Evolutionary conservation across 92 coral and sea anemone species (phyloP), one percentile per base, ranked within the genome.

Genomic region (Siderastrea radians): DNA sequence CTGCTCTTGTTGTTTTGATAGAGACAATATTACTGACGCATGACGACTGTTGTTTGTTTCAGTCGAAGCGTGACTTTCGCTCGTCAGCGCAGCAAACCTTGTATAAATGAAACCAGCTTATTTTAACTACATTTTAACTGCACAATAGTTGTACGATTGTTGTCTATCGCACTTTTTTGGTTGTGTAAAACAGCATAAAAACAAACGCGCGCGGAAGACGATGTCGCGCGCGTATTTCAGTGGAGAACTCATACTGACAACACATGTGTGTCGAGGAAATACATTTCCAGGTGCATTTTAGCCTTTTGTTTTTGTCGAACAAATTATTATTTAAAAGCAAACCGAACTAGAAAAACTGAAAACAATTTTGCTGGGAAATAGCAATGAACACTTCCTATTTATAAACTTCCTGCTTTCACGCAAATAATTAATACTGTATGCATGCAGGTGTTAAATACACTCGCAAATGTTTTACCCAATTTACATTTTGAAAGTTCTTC

Each of bases 1-100:
- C 65, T 53, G 68, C 68, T 15, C 43, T 65, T 50, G 58, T 82
- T 68, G 55, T 51, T 81, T 67, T 68, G 68, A 68, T 72, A n/a
- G 38, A 48, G 71, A 38, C 72, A 64, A 79, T 47, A 16, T 47
- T 38, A 8, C 47, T 49, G 5, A 6, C 38, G 38, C 73, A 26
- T 46, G 68, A 47, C 73, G 7, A 26, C 0, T 19, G 63, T 7
- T 66, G 84, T 80, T 68, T 58, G 44, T 70, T 70, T 53, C 57
- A 53, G 68, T 69, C 53, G 45, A 8, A 16, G 63, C 62, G 38
- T n/a, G 63, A 52, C 44, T 15, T 11, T 6, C 57, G 62, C 7
- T 26, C 19, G 16, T 51, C n/a, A 73, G 6, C 11, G 38, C 38
- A 26, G 66, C 6, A 61, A 61, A 13, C 66, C 66, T n/a, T 61